Base-by-base conservation (phyloP, 2,888 invertebrate genomes). In the Papilio elwesi region DNA sequence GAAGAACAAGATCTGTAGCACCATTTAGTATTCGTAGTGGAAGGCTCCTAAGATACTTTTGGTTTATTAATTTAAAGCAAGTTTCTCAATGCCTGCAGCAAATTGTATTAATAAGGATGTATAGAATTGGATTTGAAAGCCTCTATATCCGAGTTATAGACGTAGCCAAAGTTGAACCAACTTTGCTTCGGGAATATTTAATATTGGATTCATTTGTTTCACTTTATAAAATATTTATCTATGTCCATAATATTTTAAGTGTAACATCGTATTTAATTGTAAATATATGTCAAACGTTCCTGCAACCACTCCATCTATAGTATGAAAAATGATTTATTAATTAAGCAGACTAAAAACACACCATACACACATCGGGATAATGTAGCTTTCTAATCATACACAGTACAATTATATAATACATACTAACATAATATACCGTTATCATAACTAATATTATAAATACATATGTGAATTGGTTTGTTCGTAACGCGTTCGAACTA, bases 31-130 rank as follows among this genome's bases (percentile, higher is more conserved):
- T 49, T 49, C 5, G 6, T 9, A 38, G 38, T n/a, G 26, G 0
- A 8, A 9, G 12, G n/a, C 13, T n/a, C 10, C 15, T 53, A 53
- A 15, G 65, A 49, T 65, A 51, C n/a, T 65, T 65, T 51, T 36
- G 65, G 43, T 65, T 65, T 51, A 51, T 36, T 65, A 49, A 65
- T 65, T 65, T 65, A 65, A 65, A 12, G n/a, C 51, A 65, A 65
- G 65, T 51, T 65, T 65, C 65, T 10, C 36, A 51, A 65, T 36
- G 65, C 65, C 49, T 51, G 36, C 8, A 36, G 49, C 65, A 65
- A 64, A 65, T 65, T 65, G 51, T 36, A 65, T 65, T 65, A 65
- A 65, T 65, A 51, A 26, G 36, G 65, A 65, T 65, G 65, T 65
- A 65, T 36, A 51, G 65, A 49, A 65, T 65, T 65, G 65, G 36